phyloP scores from a whole-genome alignment of 2,888 invertebrate species.

The Ormyrus nitidulus region DNA sequence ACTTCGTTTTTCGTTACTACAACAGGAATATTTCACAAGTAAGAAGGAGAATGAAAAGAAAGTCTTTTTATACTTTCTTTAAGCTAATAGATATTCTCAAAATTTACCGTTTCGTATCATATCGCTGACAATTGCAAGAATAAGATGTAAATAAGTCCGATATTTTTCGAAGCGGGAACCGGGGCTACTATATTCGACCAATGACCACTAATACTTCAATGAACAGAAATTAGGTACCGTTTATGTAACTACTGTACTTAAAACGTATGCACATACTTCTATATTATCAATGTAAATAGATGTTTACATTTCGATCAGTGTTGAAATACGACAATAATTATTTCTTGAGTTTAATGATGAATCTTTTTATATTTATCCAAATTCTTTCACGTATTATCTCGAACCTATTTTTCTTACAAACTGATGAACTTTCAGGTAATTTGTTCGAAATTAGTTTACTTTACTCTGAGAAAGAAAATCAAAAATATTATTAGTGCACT shows the following conservation, averaged over 20 bases:
- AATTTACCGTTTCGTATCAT: slow-evolving; percentile 29
- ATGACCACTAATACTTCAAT: slow-evolving; percentile 53
- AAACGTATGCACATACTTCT: slow-evolving; percentile 56
- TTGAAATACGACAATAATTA: slow-evolving; percentile 53
- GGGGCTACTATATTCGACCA: slow-evolving; percentile 59
- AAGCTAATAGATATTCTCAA: neutral
- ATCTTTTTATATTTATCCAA: too few species aligned
- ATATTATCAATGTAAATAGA: slow-evolving; percentile 58
- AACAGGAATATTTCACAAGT: neutral
- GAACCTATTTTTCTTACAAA: neutral
- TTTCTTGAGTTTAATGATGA: neutral
- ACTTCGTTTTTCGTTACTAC: neutral
- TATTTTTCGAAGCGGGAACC: slow-evolving; percentile 51
- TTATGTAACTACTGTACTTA: slow-evolving; percentile 58
- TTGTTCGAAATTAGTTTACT: neutral
- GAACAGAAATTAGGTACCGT: slow-evolving; percentile 36
- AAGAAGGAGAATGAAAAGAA: slow-evolving; percentile 3
- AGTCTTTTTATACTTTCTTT: neutral
- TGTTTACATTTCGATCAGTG: slow-evolving; percentile 45
- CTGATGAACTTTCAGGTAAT: neutral
- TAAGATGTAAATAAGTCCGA: slow-evolving; percentile 30
- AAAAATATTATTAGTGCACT: slow-evolving; percentile 35
- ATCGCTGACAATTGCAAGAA: slow-evolving; percentile 10
- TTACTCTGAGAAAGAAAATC: slow-evolving; percentile 23
- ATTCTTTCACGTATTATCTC: too few species aligned